Percentiles rank a stretch among this genome's conserved stretches.
Evolutionary conservation across 2,888 invertebrate genomes (phyloP).

Genomic region (Cenopis cana): DNA sequence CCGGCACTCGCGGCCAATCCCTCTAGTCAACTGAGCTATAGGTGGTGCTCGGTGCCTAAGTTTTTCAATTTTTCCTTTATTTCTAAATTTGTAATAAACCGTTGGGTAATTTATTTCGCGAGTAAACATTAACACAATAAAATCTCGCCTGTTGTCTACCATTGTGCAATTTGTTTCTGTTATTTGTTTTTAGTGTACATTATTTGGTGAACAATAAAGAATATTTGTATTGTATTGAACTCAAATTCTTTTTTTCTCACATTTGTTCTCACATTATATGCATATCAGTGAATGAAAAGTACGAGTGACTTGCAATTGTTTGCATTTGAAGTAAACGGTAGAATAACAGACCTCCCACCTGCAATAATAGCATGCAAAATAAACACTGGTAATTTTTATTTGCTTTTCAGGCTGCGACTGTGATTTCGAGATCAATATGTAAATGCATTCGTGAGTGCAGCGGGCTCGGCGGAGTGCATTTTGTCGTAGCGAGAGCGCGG

Average conservation of each 20-base stretch:
- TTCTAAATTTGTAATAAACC: too few species aligned
- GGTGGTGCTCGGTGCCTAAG: too few species aligned
- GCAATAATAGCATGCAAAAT: slow-evolving; percentile 41
- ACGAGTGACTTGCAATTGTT: neutral
- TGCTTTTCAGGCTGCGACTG: slow-evolving; percentile 65
- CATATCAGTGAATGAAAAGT: neutral
- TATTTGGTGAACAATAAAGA: too few species aligned
- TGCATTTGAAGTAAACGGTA: slow-evolving; percentile 23
- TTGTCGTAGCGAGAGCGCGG: slow-evolving; percentile 71
- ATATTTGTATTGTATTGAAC: too few species aligned
- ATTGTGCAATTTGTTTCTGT: too few species aligned
- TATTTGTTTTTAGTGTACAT: too few species aligned
- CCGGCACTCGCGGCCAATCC: too few species aligned
- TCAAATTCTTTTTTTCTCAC: too few species aligned
- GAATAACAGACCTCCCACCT: slow-evolving; percentile 24
- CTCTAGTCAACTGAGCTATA: too few species aligned
- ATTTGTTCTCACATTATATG: neutral
- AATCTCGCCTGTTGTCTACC: too few species aligned
- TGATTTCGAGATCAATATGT: slow-evolving; percentile 80
- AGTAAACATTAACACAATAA: neutral
- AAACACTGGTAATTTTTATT: slow-evolving; percentile 62
- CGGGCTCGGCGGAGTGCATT: slow-evolving; percentile 70
- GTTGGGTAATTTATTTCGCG: neutral
- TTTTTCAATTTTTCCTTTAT: too few species aligned
- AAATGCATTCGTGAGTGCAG: slow-evolving; percentile 76